These are phyloP conservation scores for Eupithecia abbreviata DNA, from an alignment of 2,888 invertebrate genomes.

Conservation along the genomic window DNA sequence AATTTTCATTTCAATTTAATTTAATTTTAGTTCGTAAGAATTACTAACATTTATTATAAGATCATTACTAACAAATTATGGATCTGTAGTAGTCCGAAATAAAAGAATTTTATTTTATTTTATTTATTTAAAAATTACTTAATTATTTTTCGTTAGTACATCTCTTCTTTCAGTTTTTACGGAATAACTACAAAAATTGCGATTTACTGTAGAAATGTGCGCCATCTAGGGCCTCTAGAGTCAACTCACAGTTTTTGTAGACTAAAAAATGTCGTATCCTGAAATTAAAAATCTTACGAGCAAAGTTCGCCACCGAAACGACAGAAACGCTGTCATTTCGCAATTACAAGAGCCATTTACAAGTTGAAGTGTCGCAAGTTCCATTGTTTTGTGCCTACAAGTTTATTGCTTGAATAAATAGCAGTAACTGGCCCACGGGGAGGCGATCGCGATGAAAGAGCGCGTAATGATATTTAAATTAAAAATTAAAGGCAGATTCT, in stretches of 20 bases:
- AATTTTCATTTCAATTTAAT: too few relatives aligned
- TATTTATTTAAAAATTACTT: too few relatives aligned
- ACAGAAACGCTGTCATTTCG: conserved; percentile 10
- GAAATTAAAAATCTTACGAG: background rate
- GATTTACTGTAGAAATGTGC: background rate
- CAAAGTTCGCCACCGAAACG: background rate
- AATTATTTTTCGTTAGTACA: too few relatives aligned
- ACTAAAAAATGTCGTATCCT: background rate
- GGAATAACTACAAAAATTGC: background rate
- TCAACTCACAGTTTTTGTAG: background rate
- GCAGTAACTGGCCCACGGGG: conserved; percentile 61
- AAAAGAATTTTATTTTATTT: too few relatives aligned
- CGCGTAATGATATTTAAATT: conserved; percentile 73
- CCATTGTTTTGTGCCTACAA: conserved; percentile 17
- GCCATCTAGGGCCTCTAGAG: background rate
- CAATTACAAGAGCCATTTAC: conserved; percentile 25
- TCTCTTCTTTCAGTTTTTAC: background rate
- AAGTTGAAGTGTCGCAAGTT: conserved; percentile 12
- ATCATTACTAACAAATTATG: too few relatives aligned
- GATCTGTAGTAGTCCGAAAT: too few relatives aligned
- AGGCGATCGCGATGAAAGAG: conserved; percentile 68
- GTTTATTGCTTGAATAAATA: conserved; percentile 45
- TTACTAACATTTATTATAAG: too few relatives aligned
- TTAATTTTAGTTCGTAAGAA: too few relatives aligned
- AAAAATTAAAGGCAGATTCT: conserved; percentile 60